phyloP scores from a whole-genome alignment of 2,113 vertebrate genomes.

The Syngnathus scovelli region DNA sequence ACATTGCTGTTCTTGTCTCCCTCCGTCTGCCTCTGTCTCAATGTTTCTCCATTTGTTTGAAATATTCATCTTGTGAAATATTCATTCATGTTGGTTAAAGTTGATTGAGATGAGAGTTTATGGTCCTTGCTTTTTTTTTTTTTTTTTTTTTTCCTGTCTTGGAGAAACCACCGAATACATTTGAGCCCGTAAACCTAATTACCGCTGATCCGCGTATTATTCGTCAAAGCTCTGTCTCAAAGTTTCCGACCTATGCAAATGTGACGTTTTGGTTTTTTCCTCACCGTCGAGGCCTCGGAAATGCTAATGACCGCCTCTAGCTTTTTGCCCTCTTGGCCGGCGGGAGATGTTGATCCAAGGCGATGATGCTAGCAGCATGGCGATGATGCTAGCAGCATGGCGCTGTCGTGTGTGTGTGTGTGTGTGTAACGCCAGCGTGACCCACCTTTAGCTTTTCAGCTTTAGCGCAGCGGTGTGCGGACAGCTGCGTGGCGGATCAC shows the following conservation, averaged over 20 bases:
- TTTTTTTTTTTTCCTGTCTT: no score
- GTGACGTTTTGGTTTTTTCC: not conserved
- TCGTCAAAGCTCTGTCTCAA: not conserved
- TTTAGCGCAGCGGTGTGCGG: conserved; percentile 49
- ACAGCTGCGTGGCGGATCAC: conserved; percentile 65
- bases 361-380: not conserved
- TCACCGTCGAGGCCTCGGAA: not conserved
- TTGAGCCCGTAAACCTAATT: not conserved
- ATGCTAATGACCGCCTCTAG: not conserved
- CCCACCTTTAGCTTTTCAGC: conserved; percentile 58
- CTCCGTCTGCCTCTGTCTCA: not conserved
- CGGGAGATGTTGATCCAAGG: not conserved
- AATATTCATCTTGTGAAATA: conserved; percentile 28
- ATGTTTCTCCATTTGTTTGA: conserved; percentile 2
- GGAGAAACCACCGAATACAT: not conserved
- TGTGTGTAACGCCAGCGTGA: conserved; percentile 41
- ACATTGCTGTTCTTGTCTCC: conserved; percentile 1
- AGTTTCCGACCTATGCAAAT: not conserved
- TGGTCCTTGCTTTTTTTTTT: not conserved
- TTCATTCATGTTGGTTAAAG: conserved; percentile 28
- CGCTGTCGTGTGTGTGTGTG: no score
- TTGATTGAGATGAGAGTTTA: conserved; percentile 6
- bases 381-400: not conserved
- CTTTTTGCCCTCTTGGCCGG: not conserved
- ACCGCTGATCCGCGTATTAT: not conserved